A percentile compares a stretch with the other conserved stretches of the same genome.
Evolutionary conservation across 2,797 vertebrate genomes (phyloP).

Genomic region (Notolepis coatsorum): DNA sequence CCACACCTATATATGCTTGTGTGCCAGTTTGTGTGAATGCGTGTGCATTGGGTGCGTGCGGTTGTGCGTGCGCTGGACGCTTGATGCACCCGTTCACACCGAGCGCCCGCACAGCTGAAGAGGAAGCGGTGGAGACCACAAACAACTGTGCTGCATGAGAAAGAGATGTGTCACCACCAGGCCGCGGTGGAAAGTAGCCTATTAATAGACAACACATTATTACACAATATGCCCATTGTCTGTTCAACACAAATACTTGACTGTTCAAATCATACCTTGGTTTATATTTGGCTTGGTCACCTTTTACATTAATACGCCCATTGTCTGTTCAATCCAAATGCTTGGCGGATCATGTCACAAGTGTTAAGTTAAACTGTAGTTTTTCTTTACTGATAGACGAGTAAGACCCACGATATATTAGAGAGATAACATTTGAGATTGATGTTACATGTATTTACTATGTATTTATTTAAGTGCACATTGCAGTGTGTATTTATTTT

Average conservation of each 20-base stretch:
- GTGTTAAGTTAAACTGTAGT: no score
- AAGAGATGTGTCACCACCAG: neutral
- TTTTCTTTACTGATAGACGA: no score
- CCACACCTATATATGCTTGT: neutral
- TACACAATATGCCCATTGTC: slow-evolving; percentile 23
- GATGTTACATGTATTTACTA: no score
- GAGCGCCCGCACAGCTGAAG: slow-evolving; percentile 25
- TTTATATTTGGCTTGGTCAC: neutral
- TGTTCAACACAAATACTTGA: neutral
- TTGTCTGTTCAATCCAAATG: no score
- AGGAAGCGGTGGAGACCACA: slow-evolving; percentile 32
- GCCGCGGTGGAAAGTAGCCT: slow-evolving; percentile 29
- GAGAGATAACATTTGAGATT: no score
- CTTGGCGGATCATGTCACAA: no score
- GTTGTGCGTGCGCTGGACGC: neutral
- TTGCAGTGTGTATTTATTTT: no score
- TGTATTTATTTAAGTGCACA: no score
- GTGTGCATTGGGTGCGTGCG: neutral
- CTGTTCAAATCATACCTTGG: neutral
- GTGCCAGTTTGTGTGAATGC: neutral
- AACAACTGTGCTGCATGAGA: slow-evolving; percentile 27
- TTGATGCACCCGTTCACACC: slow-evolving; percentile 32
- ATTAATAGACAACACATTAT: slow-evolving; percentile 40
- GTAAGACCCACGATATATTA: no score
- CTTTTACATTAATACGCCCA: no score